Percentiles rank a stretch among this genome's conserved stretches.
phyloP scores from a whole-genome alignment of 2,888 invertebrate species.

The Microctonus brassicae region DNA sequence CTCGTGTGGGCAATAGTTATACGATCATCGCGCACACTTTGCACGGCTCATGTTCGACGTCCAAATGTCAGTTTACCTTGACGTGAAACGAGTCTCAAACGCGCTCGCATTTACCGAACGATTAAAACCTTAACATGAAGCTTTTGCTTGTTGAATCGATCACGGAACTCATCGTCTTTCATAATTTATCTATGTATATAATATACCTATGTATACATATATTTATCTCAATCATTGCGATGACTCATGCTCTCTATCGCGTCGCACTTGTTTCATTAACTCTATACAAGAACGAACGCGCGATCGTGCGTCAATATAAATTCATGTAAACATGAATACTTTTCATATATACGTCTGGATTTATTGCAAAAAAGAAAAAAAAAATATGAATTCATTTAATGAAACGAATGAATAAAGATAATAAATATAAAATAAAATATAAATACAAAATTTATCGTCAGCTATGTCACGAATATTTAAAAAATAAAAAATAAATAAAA shows the following conservation, averaged over 20 bases:
- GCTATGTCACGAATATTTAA: slow-evolving; percentile 12
- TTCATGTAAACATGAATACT: background rate
- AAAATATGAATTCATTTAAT: no score
- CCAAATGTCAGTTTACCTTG: slow-evolving; percentile 25
- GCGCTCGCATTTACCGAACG: background rate
- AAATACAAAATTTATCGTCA: background rate
- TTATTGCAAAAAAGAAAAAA: background rate
- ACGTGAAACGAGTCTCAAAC: slow-evolving; percentile 22
- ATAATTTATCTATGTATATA: no score
- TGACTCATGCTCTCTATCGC: slow-evolving; percentile 12
- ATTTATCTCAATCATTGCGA: background rate
- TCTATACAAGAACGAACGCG: background rate
- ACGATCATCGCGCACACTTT: slow-evolving; percentile 16
- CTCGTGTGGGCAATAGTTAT: no score
- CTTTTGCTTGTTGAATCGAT: background rate
- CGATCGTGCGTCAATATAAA: slow-evolving; percentile 3
- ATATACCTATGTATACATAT: background rate
- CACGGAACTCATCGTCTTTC: slow-evolving; percentile 1
- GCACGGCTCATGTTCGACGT: slow-evolving; percentile 30
- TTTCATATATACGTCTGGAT: background rate
- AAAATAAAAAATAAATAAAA: background rate
- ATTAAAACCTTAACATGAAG: slow-evolving; percentile 14
- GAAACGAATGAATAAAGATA: background rate
- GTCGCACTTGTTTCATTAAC: slow-evolving; percentile 13
- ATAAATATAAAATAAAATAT: no score